Percentiles rank a stretch among this genome's conserved stretches.
phyloP scores from a whole-genome alignment of 1,140 invertebrate genomes.

The Lanistes nyassanus region DNA sequence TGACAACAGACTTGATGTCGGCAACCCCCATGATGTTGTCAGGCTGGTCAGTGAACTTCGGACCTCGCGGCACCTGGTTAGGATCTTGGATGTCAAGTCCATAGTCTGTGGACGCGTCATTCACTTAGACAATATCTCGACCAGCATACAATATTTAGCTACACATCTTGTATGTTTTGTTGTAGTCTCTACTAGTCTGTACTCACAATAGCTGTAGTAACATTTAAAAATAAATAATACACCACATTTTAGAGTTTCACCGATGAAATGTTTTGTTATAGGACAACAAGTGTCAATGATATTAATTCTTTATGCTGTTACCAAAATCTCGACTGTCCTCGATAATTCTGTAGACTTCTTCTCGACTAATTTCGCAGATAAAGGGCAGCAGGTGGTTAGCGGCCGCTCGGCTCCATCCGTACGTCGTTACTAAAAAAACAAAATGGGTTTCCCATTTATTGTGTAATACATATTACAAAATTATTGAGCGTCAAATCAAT shows the following conservation, averaged over 20 bases:
- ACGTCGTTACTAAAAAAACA: slow-evolving; percentile 12
- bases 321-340: slow-evolving; percentile 46
- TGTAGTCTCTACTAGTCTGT: no score
- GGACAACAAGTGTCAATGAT: no score
- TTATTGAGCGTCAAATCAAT: no score
- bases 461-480: no score
- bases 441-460: no score
- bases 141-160: no score
- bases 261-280: no score
- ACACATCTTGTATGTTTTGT: no score
- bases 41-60: slow-evolving; percentile 38
- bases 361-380: slow-evolving; percentile 53
- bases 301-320: slow-evolving; percentile 17
- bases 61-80: slow-evolving; percentile 32
- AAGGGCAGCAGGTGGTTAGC: slow-evolving; percentile 24
- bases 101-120: slow-evolving; percentile 23
- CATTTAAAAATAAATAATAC: no score
- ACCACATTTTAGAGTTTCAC: no score
- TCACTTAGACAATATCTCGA: no score
- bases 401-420: slow-evolving; percentile 18
- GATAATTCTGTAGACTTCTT: slow-evolving; percentile 47
- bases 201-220: no score
- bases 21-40: slow-evolving; percentile 31
- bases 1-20: slow-evolving; percentile 23
- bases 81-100: slow-evolving; percentile 35